Base-by-base conservation (phyloP, 2,797 vertebrate species). In the Rhodeus uyekii region DNA sequence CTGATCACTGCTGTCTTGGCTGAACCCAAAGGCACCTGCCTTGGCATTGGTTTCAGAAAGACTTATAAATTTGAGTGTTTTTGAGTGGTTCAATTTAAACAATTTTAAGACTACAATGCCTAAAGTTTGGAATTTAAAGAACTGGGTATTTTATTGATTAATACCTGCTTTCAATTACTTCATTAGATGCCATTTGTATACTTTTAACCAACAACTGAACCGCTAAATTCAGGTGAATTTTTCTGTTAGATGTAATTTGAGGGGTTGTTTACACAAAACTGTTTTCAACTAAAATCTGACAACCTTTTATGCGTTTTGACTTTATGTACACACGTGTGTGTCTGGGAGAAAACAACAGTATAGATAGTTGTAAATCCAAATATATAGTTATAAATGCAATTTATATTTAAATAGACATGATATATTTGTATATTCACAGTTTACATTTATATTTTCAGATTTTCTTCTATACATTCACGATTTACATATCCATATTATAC, bases 1-100 rank as follows among this genome's bases (percentile, higher is more conserved):
- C n/a, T n/a, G n/a, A 72, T 80, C 78, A 72, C 78, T 34, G 32
- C 68, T 63, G 39, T 63, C 29, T 72, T 46, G 67, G 18, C 3
- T 53, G 18, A 46, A 60, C 60, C 12, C 19, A 4, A 71, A 46
- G 39, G 67, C 39, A 63, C 39, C 53, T 48, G 53, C 3, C 19
- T 60, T 44, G 27, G 8, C 48, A 64, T n/a, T 18, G 22, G 22
- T 27, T 65, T 77, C 22, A 48, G 42, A 18, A 46, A 27, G 27
- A 29, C 27, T 24, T 24, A 24, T 27, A 29, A 4, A 48, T 71
- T 10, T 72, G 5, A 69, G 44, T 19, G 27, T 50, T 34, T 50
- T 50, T 48, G 3, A 55, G 55, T 14, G 12, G 14, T 27, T 18
- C 8, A 73, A 36, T 18, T 29, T 78, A 14, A 67, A 46, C 34